Base-by-base conservation (phyloP, 1,140 invertebrate species). In the Bombus affinis region DNA sequence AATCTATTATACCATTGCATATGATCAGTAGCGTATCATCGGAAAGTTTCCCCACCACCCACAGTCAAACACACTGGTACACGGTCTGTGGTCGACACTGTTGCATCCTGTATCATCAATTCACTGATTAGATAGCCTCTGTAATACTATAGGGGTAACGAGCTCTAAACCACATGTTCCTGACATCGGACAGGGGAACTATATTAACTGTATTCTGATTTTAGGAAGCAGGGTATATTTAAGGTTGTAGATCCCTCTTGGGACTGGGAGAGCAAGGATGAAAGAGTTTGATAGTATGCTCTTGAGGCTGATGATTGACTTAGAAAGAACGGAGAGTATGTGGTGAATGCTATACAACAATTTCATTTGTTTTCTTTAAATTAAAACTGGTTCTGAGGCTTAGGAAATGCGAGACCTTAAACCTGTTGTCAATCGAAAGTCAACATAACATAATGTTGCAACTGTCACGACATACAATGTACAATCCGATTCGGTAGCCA, bases 391-490 rank as follows among this genome's bases (percentile, higher is more conserved):
- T 44, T 32, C 15, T 18, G 6, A 15, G 18, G 42, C 42, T 32
- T 77, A 5, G 18, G n/a, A 18, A 53, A 22, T 70, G 28, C 22
- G 8, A n/a, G 42, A 22, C n/a, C 22, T 62, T n/a, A 18, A 42
- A 57, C 57, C 53, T 39, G 59, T 77, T 74, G 35, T 42, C 44
- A 13, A 13, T 9, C 9, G 28, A 44, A 74, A 70, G n/a, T 83
- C 66, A 82, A 68, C 47, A 37, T 25, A 6, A 32, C 59, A 22
- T 22, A 62, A 47, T 86, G 70, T 75, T 39, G 71, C 44, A 89
- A 89, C 37, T 6, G 3, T 65, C 35, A 25, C 35, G 22, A 73
- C 77, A 77, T 53, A 73, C 68, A 72, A 59, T 76, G 57, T 12
- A 59, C 32, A 37, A 81, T 66, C 25, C 10, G 12, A 57, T 28